Evolutionary conservation across 1,140 invertebrate species (phyloP), one percentile per base, ranked within the genome.

Genomic region (Pentalonia nigronervosa): DNA sequence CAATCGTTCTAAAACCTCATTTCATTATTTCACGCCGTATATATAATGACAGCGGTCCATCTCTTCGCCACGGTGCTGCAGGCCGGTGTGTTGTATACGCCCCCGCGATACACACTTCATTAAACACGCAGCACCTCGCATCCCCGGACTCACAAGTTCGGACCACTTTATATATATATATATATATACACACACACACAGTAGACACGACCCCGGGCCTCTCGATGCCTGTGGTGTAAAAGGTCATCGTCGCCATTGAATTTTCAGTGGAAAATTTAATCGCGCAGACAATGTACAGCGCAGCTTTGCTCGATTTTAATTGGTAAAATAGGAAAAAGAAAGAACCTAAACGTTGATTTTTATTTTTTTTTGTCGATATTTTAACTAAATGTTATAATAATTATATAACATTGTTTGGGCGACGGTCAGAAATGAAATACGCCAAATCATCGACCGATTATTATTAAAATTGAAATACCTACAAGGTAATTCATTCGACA

Each of bases 41-140:
- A 50, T 89, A 89, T 89, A 89, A 89, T 36, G 87, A 89, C 87
- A 47, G 87, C 21, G 34, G 87, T 89, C 87, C 87, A 89, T 89
- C 47, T 53, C 48, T n/a, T 11, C 11, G 86, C 17, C 86, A 48
- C 83, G 36, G 41, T 14, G 41, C 83, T 67, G 60, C n/a, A 76
- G 60, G 60, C 60, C n/a, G 30, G 60, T 76, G 60, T 60, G 56
- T n/a, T 76, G 60, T 76, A n/a, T 76, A 76, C 41, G 11, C 25
- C 41, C 25, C 86, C 30, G 14, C 86, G 30, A 30, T 88, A 34
- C 36, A 48, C 86, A 48, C 47, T 88, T 48, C 47, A 88, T 47
- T 87, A 45, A 30, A 17, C 86, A 48, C 25, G 30, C 47, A 50
- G 17, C 47, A 48, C 86, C 86, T 30, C 86, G 17, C 47, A 17